A percentile compares a stretch with the other conserved stretches of the same genome.
phyloP scores from a whole-genome alignment of 2,797 vertebrate species.

The Potorous gilbertii region DNA sequence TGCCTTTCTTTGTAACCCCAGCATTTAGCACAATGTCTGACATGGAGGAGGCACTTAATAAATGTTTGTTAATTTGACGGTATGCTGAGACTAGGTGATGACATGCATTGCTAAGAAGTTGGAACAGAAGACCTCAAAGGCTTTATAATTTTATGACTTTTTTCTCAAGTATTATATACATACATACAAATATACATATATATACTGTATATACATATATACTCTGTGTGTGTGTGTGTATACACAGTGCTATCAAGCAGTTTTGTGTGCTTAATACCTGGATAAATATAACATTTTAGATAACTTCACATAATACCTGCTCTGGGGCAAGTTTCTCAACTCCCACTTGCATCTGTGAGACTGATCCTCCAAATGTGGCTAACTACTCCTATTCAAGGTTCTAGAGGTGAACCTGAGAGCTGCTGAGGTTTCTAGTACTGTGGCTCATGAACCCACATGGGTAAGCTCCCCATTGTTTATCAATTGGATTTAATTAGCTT shows the following conservation, averaged over 20 bases:
- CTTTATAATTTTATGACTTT: neutral
- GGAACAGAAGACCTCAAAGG: neutral
- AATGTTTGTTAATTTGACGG: neutral
- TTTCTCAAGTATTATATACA: neutral
- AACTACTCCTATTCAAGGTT: neutral
- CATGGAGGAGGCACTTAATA: neutral
- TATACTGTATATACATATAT: too few relatives aligned
- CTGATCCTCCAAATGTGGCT: neutral
- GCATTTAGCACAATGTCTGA: neutral
- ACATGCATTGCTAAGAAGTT: neutral
- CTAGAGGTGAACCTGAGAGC: neutral
- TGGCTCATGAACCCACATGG: too few relatives aligned
- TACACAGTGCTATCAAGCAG: neutral
- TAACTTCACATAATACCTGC: neutral
- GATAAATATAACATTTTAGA: neutral
- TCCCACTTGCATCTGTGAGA: neutral
- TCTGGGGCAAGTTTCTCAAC: neutral
- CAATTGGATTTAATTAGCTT: neutral
- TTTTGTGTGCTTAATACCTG: neutral
- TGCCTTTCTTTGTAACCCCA: neutral
- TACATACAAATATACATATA: too few relatives aligned
- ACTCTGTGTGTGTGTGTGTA: too few relatives aligned
- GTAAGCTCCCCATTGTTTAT: too few relatives aligned
- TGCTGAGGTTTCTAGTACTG: neutral
- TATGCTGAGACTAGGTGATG: neutral